Evolutionary conservation across 2,797 vertebrate species (phyloP).

Genomic region (Myotis pilosus): DNA sequence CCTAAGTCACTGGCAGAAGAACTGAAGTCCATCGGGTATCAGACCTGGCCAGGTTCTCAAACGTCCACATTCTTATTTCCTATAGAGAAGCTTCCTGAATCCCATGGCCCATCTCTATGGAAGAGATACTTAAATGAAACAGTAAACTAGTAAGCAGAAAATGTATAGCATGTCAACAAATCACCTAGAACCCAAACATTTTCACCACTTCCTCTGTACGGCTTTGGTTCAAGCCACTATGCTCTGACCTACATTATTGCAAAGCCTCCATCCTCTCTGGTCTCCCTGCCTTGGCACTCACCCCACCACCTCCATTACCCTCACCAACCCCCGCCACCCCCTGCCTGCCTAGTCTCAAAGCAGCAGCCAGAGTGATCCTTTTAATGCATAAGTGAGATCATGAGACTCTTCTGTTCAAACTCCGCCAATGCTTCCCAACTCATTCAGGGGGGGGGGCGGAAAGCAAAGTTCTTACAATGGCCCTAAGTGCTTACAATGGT

Average conservation of each 20-base stretch:
- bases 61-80: background rate
- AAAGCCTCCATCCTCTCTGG: background rate
- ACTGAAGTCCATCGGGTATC: background rate
- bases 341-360: background rate
- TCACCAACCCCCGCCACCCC: no score
- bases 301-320: background rate
- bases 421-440: background rate
- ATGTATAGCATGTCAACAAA: background rate
- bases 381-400: background rate
- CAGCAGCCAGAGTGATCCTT: background rate
- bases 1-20: conserved; percentile 2
- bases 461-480: background rate
- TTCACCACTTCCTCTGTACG: background rate
- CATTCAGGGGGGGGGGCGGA: background rate
- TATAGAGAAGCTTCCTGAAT: background rate
- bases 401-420: background rate
- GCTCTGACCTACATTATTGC: background rate
- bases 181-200: background rate
- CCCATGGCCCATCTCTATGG: background rate
- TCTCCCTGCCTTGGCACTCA: background rate
- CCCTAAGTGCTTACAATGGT: background rate
- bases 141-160: conserved; percentile 7
- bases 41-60: background rate
- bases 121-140: background rate
- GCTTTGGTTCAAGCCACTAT: background rate